Evolutionary conservation across 1,140 invertebrate genomes (phyloP).

Genomic region (Drosophila dunni): DNA sequence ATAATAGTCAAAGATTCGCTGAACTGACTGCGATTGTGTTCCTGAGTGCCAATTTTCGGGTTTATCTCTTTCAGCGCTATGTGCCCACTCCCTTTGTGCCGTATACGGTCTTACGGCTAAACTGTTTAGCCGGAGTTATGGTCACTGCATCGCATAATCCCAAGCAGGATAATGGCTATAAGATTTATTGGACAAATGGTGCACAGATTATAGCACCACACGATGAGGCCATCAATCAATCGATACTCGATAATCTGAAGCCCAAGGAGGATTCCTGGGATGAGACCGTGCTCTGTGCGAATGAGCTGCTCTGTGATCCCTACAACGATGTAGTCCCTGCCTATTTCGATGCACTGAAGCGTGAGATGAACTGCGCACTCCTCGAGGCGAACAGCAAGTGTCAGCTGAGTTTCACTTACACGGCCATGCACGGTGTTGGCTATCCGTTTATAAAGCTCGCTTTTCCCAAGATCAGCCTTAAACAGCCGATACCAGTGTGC

Average conservation of each 20-base stretch:
- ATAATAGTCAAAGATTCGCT: slow-evolving; percentile 98
- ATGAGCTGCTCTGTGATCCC: slow-evolving; percentile 52
- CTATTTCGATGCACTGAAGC: slow-evolving; percentile 58
- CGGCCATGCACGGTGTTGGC: slow-evolving; percentile 99
- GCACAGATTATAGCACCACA: slow-evolving; percentile 97
- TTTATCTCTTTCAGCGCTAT: slow-evolving; percentile 91
- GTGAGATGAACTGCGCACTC: slow-evolving; percentile 42
- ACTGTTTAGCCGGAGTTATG: slow-evolving; percentile 94
- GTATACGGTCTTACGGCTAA: slow-evolving; percentile 90
- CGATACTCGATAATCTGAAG: slow-evolving; percentile 92
- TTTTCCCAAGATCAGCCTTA: slow-evolving; percentile 91
- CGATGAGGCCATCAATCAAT: slow-evolving; percentile 93
- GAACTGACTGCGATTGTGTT: slow-evolving; percentile 95
- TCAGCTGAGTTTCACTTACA: slow-evolving; percentile 87
- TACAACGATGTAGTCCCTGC: slow-evolving; percentile 57
- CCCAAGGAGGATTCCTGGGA: slow-evolving; percentile 74
- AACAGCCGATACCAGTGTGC: slow-evolving; percentile 91
- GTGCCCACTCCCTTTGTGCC: slow-evolving; percentile 89
- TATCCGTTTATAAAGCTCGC: slow-evolving; percentile 91
- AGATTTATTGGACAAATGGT: slow-evolving; percentile 94
- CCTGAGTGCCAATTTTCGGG: slow-evolving; percentile 90
- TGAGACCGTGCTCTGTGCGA: slow-evolving; percentile 51
- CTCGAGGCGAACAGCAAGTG: slow-evolving; percentile 67
- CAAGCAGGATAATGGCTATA: slow-evolving; percentile 99
- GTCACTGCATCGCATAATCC: slow-evolving; percentile 99